Conservation (phyloP, 2,797 vertebrate genomes). For the Pelobates cultripes region DNA sequence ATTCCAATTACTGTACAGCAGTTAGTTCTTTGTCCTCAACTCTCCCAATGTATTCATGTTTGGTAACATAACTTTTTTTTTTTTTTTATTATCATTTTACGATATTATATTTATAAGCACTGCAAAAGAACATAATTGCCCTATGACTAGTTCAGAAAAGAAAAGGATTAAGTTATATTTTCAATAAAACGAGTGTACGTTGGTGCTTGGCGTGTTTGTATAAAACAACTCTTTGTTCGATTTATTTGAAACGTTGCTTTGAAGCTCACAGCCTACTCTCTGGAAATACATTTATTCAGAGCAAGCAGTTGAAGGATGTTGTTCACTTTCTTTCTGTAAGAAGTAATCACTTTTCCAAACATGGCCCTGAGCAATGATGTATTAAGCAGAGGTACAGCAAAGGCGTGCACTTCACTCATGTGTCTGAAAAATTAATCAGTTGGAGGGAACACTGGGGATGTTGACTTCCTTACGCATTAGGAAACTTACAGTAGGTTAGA, state of each 20-base stretch:
- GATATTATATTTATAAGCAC: too few relatives aligned
- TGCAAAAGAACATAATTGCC: too few relatives aligned
- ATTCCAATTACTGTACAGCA: too few relatives aligned
- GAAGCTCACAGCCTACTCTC: too few relatives aligned
- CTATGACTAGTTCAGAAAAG: too few relatives aligned
- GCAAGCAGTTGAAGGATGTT: slow-evolving; percentile 5
- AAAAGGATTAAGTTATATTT: too few relatives aligned
- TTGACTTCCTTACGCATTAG: slow-evolving; percentile 4
- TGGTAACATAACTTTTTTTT: too few relatives aligned
- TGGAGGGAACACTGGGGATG: slow-evolving; percentile 22
- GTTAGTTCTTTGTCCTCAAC: too few relatives aligned
- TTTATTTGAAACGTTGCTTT: not conserved
- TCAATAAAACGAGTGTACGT: too few relatives aligned
- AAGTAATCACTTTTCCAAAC: slow-evolving; percentile 54
- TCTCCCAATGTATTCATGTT: too few relatives aligned
- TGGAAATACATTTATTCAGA: slow-evolving; percentile 48
- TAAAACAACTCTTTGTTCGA: slow-evolving; percentile 13
- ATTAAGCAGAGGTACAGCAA: slow-evolving; percentile 53
- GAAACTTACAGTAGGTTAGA: not conserved
- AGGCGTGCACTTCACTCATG: slow-evolving; percentile 35
- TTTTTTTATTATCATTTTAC: too few relatives aligned
- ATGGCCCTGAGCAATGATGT: slow-evolving; percentile 55
- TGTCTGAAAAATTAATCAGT: slow-evolving; percentile 39
- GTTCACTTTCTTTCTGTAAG: slow-evolving; percentile 29
- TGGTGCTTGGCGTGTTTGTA: not conserved